Percentiles rank a stretch among this genome's conserved stretches.
These are phyloP conservation scores for Boulengeromyrus knoepffleri DNA, from an alignment of 2,113 vertebrate species.

Conservation along the genomic window DNA sequence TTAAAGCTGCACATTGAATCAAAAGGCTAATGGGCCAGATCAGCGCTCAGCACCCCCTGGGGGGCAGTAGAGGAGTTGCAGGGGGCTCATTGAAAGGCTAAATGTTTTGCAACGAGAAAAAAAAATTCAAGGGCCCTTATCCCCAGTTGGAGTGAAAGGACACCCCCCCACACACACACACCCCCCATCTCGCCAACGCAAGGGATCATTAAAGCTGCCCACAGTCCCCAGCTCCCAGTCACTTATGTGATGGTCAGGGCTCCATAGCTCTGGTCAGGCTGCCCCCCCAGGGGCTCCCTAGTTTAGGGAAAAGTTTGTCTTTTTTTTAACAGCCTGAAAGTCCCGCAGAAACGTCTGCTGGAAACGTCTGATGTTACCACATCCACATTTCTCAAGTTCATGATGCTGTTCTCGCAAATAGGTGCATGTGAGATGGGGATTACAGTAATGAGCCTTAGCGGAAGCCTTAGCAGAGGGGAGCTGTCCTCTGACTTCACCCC, in stretches of 20 bases:
- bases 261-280: background rate
- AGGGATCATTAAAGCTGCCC: background rate
- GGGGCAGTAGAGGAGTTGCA: background rate
- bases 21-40: background rate
- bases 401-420: background rate
- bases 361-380: background rate
- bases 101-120: background rate
- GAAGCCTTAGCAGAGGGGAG: background rate
- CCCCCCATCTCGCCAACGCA: background rate
- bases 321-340: background rate
- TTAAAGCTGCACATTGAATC: background rate
- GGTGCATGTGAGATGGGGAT: background rate
- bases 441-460: background rate
- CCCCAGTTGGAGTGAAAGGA: background rate
- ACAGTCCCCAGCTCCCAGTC: background rate
- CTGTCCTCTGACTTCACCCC: background rate
- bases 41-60: background rate
- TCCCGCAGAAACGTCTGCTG: too few species aligned
- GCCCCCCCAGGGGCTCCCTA: background rate
- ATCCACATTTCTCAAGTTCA: background rate
- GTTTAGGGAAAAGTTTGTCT: background rate
- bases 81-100: background rate
- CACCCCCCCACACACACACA: background rate
- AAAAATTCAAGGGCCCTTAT: background rate
- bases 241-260: background rate